Conservation (phyloP, 2,113 vertebrate genomes). For the Mobula birostris region DNA sequence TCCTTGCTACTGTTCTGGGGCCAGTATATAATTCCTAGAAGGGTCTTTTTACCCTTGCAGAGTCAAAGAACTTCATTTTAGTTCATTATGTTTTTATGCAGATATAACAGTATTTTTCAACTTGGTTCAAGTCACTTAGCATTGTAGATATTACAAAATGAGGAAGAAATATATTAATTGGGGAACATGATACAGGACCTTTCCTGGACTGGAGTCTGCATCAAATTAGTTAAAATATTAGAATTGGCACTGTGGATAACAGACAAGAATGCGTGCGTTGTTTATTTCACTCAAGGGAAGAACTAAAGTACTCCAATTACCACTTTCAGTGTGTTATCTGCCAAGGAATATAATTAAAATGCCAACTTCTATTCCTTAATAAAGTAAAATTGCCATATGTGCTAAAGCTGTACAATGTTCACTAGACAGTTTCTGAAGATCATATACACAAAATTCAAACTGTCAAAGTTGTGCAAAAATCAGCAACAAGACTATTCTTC, state of each 20-base stretch:
- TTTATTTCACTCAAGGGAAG: not conserved
- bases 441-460: not conserved
- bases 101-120: not conserved
- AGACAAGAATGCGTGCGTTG: not conserved
- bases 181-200: not conserved
- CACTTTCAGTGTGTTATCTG: not conserved
- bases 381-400: not conserved
- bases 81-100: not conserved
- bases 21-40: too few species aligned
- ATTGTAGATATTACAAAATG: not conserved
- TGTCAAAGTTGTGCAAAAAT: not conserved
- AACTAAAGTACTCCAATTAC: not conserved
- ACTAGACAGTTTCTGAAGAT: not conserved
- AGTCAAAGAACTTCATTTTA: not conserved
- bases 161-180: not conserved
- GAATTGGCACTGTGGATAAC: not conserved
- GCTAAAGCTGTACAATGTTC: not conserved
- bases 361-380: not conserved
- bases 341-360: not conserved
- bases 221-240: not conserved
- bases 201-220: not conserved
- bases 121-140: not conserved
- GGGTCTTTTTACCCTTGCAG: too few species aligned
- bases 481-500: not conserved
- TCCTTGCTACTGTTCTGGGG: too few species aligned